Base-by-base conservation (phyloP, 2,888 invertebrate genomes). In the Boloria euphrosyne region DNA sequence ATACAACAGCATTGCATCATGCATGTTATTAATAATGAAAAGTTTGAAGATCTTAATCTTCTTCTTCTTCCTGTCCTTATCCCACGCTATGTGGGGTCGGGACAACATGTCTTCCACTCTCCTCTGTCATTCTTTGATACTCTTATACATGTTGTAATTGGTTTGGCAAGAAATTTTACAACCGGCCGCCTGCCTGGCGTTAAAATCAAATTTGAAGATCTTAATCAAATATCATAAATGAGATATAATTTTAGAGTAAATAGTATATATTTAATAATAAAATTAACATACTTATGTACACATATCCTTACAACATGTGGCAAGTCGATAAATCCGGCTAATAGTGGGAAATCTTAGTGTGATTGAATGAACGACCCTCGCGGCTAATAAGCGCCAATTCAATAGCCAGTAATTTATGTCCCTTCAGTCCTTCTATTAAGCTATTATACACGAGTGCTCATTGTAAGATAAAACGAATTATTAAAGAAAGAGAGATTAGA, bases 361-460 rank as follows among this genome's bases (percentile, higher is more conserved):
- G 61, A 62, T 62, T 66, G 62, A 66, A 66, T 52, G 60, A 49
- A 44, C 55, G 52, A 67, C 65, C 51, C 65, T 49, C 53, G 46
- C 31, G 44, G 46, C 62, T 65, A 66, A 68, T 68, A 71, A 65
- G 62, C 64, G 55, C 60, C 58, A 60, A 52, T 65, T 68, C 66
- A 66, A 71, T 71, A 62, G 66, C 61, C 66, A 66, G 70, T 71
- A 70, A 70, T 68, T 71, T 65, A 68, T 70, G 65, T 64, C 63
- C 65, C 67, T 66, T 62, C 65, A 63, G 49, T 59, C 17, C 17
- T 31, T 55, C 65, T 59, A 68, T 66, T 67, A 62, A 58, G 64
- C 65, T 65, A 66, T 68, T 70, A 70, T 67, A 65, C 38, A 61
- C 57, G 58, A 70, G 46, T 54, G 44, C 18, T 66, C 59, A 62